Evolutionary conservation across 2,113 vertebrate species (phyloP).

Genomic region (Jacana jacana): DNA sequence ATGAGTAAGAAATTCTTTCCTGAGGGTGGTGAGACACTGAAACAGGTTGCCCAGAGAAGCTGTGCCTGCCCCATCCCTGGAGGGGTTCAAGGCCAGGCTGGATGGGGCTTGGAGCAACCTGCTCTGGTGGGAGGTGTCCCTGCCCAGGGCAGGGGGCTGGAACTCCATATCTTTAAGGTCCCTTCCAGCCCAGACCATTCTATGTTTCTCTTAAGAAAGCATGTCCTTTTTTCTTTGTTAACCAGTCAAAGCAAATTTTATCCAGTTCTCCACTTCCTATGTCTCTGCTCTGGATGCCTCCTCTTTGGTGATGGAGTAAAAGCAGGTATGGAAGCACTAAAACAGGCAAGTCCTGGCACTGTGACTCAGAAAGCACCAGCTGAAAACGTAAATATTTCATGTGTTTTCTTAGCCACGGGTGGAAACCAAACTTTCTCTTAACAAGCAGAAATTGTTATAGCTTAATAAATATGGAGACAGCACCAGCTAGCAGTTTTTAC

Average conservation of each 20-base stretch:
- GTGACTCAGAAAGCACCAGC: neutral
- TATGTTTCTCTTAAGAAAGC: neutral
- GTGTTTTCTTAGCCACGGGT: neutral
- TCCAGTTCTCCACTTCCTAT: neutral
- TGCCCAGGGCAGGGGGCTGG: no score
- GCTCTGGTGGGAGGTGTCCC: no score
- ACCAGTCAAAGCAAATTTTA: neutral
- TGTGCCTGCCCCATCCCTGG: no score
- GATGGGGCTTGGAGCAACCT: no score
- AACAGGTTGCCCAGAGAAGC: no score
- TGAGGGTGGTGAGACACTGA: no score
- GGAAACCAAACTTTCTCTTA: neutral
- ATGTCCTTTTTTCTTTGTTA: neutral
- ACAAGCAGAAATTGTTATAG: neutral
- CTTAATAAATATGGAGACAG: neutral
- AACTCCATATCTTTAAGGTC: no score
- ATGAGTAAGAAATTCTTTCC: no score
- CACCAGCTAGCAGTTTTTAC: neutral
- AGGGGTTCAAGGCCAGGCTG: no score
- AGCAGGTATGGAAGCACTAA: neutral
- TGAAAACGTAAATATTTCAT: neutral
- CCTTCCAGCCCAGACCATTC: no score
- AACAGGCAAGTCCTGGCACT: neutral
- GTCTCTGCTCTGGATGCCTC: neutral
- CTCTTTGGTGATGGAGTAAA: neutral